phyloP scores from a whole-genome alignment of 1,140 invertebrate genomes.

The Euglossa dilemma region DNA sequence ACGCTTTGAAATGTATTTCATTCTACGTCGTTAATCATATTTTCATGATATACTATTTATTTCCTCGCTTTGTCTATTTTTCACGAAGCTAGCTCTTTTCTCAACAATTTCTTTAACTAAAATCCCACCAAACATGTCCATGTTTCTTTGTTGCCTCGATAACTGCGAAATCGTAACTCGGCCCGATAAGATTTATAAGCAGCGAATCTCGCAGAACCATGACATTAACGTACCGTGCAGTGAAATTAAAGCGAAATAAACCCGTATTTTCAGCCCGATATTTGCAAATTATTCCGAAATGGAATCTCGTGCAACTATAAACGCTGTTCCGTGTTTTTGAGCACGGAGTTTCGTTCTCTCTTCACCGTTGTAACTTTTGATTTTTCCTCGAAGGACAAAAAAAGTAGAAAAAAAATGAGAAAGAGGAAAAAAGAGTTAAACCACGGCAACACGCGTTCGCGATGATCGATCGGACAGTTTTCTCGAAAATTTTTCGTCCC shows the following conservation, averaged over 20 bases:
- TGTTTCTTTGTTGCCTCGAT: background rate
- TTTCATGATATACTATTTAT: no score
- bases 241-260: background rate
- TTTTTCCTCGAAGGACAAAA: no score
- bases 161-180: background rate
- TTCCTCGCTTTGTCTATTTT: no score
- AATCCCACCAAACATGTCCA: background rate
- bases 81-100: background rate
- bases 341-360: no score
- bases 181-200: background rate
- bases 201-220: background rate
- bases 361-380: no score
- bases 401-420: no score
- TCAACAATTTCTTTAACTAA: no score
- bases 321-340: background rate
- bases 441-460: background rate
- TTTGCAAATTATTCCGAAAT: background rate
- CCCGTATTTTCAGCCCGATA: background rate
- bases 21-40: no score
- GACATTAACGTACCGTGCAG: background rate
- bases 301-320: background rate
- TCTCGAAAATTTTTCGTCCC: background rate
- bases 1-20: no score
- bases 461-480: background rate
- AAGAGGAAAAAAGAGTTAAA: background rate